These are phyloP conservation scores for Chelmon rostratus DNA, from an alignment of 2,797 vertebrate genomes.

Conservation along the genomic window DNA sequence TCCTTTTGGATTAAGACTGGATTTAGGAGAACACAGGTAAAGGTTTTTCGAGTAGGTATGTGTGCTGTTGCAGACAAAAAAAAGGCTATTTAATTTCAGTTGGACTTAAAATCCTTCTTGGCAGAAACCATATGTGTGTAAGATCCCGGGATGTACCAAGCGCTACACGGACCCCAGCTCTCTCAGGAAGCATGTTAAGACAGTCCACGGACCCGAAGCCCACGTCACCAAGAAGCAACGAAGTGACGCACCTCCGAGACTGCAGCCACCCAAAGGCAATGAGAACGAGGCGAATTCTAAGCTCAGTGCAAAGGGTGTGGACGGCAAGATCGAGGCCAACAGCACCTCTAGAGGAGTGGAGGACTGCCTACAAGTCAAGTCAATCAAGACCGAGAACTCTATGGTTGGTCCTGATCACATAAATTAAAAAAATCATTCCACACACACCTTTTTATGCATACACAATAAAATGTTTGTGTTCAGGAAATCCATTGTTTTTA, in stretches of 20 bases:
- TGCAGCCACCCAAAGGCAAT: slow-evolving; percentile 88
- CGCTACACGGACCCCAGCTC: slow-evolving; percentile 98
- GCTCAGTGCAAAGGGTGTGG: slow-evolving; percentile 81
- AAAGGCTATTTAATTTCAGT: not conserved
- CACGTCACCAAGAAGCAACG: slow-evolving; percentile 98
- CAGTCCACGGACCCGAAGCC: slow-evolving; percentile 97
- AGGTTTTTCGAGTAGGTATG: not conserved
- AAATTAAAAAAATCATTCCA: not conserved
- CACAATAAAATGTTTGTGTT: not conserved
- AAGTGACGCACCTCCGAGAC: slow-evolving; percentile 87
- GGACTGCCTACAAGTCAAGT: slow-evolving; percentile 91
- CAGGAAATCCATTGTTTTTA: not conserved
- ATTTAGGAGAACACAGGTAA: no score
- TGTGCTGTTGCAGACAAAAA: not conserved
- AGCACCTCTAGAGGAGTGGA: slow-evolving; percentile 88
- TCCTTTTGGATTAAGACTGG: no score
- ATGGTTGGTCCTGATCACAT: slow-evolving; percentile 87
- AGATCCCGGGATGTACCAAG: slow-evolving; percentile 98
- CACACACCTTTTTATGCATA: not conserved
- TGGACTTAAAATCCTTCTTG: slow-evolving; percentile 10
- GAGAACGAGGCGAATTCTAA: slow-evolving; percentile 90
- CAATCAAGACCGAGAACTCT: slow-evolving; percentile 96
- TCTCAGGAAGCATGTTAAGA: slow-evolving; percentile 98
- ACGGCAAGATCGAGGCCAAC: slow-evolving; percentile 88
- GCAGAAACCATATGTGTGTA: slow-evolving; percentile 99